Evolutionary conservation across 2,113 vertebrate species (phyloP), one percentile per base, ranked within the genome.

Genomic region (Grallaria varia): DNA sequence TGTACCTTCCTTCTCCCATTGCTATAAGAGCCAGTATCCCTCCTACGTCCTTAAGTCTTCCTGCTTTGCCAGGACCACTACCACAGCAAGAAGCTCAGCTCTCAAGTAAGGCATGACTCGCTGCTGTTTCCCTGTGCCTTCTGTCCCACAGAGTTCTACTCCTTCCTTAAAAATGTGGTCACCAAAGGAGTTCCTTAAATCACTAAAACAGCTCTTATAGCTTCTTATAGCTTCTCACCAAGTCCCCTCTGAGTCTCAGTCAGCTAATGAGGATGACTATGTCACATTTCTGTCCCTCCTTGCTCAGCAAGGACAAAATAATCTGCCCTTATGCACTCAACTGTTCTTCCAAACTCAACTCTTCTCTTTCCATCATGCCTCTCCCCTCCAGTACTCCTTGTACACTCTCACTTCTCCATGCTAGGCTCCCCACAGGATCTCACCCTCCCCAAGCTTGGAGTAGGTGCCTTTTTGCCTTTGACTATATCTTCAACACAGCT

Each of bases 51-150:
- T 59, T 71, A 28, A 81, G 37, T 12, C 28, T 80, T 71, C n/a
- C 49, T 2, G 4, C 14, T 12, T 73, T 2, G 1, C 40, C 45
- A 53, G 12, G 7, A 5, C 18, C 6, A 11, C 5, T 4, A 1
- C 2, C 21, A 53, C 5, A 59, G 11, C 75, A 25, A 27, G 25
- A 52, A 31, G 23, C 16, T 14, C 16, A 75, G 25, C 30, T 68
- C 30, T 14, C 1, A 5, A 18, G 16, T 23, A 86, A 68, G 7
- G 24, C 12, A 19, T 39, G 17, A 3, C 19, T 80, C 84, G 22
- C 23, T 63, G 20, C 42, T 50, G 12, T n/a, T 22, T 68, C 20
- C 14, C 30, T 27, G 31, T 75, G 20, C 42, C 12, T 16, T 21
- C 12, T 39, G 56, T 52, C 27, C 17, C 17, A 15, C 8, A 66